phyloP scores from a whole-genome alignment of 1,140 invertebrate species.

The Galendromus occidentalis region DNA sequence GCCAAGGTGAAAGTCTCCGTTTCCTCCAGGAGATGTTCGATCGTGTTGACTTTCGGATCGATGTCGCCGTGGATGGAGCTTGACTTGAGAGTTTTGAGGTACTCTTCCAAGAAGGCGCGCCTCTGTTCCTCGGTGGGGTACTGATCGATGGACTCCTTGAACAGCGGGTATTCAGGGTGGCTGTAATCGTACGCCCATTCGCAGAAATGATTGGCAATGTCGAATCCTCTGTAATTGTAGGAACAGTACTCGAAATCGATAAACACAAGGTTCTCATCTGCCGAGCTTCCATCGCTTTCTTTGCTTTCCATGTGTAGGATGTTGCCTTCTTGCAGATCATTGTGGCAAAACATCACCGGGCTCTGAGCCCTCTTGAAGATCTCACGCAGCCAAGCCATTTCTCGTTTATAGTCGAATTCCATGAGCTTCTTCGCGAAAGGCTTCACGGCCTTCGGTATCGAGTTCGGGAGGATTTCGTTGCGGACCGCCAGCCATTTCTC shows the following conservation, averaged over 20 bases:
- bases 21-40: constrained; percentile 43
- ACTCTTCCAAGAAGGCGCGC: constrained; percentile 24
- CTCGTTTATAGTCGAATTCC: constrained; percentile 16
- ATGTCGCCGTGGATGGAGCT: constrained; percentile 18
- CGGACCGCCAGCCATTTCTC: constrained; percentile 19
- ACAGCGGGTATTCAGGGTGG: constrained; percentile 52
- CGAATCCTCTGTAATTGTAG: constrained; percentile 48
- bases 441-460: not conserved
- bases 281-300: constrained; percentile 29
- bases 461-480: not conserved
- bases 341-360: constrained; percentile 88
- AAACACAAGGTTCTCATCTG: constrained; percentile 34
- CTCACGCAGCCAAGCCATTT: constrained; percentile 26
- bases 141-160: constrained; percentile 39
- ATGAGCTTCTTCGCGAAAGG: constrained; percentile 2
- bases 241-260: constrained; percentile 69
- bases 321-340: constrained; percentile 82
- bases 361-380: constrained; percentile 34
- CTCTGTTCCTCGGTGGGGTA: constrained; percentile 58
- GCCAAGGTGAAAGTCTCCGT: constrained; percentile 58
- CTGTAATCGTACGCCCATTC: constrained; percentile 86
- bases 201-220: constrained; percentile 85
- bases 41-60: constrained; percentile 22
- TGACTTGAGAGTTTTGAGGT: constrained; percentile 20
- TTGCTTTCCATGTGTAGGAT: constrained; percentile 29